Evolutionary conservation across 2,113 vertebrate genomes (phyloP), one percentile per base, ranked within the genome.

Genomic region (Herpetotheres cachinnans): DNA sequence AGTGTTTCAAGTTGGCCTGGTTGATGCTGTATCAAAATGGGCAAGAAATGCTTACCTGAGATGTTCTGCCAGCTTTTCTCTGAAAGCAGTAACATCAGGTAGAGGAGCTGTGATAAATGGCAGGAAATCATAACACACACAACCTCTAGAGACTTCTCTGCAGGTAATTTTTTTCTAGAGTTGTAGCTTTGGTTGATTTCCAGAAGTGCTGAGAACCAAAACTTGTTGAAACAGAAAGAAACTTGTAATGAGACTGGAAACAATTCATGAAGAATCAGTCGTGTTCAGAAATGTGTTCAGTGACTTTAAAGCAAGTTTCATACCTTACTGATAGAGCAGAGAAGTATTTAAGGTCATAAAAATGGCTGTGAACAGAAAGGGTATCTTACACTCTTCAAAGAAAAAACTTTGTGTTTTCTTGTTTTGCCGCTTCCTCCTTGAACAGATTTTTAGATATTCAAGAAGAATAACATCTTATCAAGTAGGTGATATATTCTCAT

Each of bases 211-310:
- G 76, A 69, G 50, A 58, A 88, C 27, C 40, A 90, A 94, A 93
- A 94, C 73, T 16, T 91, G 87, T 91, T 91, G 70, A 87, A 93
- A 91, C 36, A 72, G 78, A 93, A 87, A 67, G 17, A 61, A 85
- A 85, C 40, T 65, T 94, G 70, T 69, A 91, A 82, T 63, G 47
- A 72, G 26, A 52, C 38, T 91, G 66, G 62, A 88, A 97, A 63
- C 6, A 69, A 58, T 54, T 83, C 0, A 71, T 25, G 34, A 82
- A 66, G 36, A 92, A 77, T 56, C 4, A 49, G 46, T 54, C 29
- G 40, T 1, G 44, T 40, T 92, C 56, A 89, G 49, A 93, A 89
- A 36, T 36, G 6, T 44, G 22, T 55, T 87, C 15, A 4, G 16
- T 40, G 21, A n/a, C 21, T 87, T 56, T 54, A 82, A 89, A 88